Base-by-base conservation (phyloP, 2,113 vertebrate species). In the Rousettus leschenaultii region DNA sequence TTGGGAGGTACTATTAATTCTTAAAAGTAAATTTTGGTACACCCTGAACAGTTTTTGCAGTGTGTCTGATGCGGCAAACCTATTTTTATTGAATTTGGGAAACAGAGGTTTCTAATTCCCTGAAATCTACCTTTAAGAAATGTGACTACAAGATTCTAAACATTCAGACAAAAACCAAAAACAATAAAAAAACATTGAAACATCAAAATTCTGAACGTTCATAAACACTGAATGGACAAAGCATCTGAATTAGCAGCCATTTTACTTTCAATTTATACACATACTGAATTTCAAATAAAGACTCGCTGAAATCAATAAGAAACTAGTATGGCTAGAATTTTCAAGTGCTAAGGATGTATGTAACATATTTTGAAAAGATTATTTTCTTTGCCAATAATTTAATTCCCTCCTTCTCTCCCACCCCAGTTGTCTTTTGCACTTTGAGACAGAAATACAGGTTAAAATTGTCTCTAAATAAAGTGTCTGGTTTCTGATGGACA, bases 1-100 rank as follows among this genome's bases (percentile, higher is more conserved):
- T 94, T 95, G 90, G 93, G 84, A 95, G 88, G 85, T 94, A 38
- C 83, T 97, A 97, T 94, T 98, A 98, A 97, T 97, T 96, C 95
- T 97, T 92, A 84, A 97, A 95, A 97, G 93, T 73, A 97, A 80
- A 92, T 96, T 95, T 95, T 51, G 12, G 84, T 59, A 5, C 26
- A 77, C 45, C 24, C 35, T n/a, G 10, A 61, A 51, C 38, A 33
- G 78, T 53, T 96, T 61, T 86, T 53, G 26, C 59, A 61, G 1
- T 63, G 38, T 22, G 16, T 87, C 0, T n/a, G 7, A 48, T 77
- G 43, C 83, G 55, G 53, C 92, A 30, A 97, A 7, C 10, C 7
- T 82, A 38, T 86, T 96, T 91, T 83, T 93, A 74, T 55, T 93
- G 30, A 97, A 95, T 97, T 91, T 95, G 88, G 78, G 66, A 83